phyloP scores from a whole-genome alignment of 2,113 vertebrate species.

The Melanotaenia duboulayi region DNA sequence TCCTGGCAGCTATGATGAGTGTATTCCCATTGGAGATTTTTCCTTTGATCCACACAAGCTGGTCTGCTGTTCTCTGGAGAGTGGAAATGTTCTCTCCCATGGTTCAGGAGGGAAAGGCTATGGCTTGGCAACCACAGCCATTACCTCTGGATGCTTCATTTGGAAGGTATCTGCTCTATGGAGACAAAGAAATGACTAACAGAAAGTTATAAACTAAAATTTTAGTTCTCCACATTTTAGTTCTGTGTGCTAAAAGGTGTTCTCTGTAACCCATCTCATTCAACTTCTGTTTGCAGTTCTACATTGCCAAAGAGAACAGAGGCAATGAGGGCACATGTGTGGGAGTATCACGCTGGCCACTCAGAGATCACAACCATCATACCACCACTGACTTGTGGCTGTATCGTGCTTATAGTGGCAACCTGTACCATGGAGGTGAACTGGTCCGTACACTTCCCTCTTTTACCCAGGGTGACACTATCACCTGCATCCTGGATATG shows the following conservation, averaged over 20 bases:
- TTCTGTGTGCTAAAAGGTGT: background rate
- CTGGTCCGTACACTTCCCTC: slow-evolving; percentile 83
- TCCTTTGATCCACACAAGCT: slow-evolving; percentile 86
- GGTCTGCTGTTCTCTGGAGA: slow-evolving; percentile 83
- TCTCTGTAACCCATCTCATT: background rate
- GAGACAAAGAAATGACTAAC: background rate
- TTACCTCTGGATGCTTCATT: slow-evolving; percentile 85
- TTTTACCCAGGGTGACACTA: slow-evolving; percentile 86
- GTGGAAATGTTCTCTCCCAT: slow-evolving; percentile 84
- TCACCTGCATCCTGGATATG: slow-evolving; percentile 87
- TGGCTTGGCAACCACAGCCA: slow-evolving; percentile 83
- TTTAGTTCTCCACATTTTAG: background rate
- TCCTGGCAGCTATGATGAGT: slow-evolving; percentile 79
- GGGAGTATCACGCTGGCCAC: slow-evolving; percentile 85
- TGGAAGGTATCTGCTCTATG: slow-evolving; percentile 76
- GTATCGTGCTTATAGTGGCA: slow-evolving; percentile 87
- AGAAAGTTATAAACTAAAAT: background rate
- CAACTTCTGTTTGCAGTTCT: slow-evolving; percentile 71
- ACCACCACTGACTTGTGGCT: slow-evolving; percentile 88
- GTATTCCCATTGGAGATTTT: slow-evolving; percentile 85
- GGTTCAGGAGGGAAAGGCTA: slow-evolving; percentile 86
- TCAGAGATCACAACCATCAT: slow-evolving; percentile 86
- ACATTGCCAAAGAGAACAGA: slow-evolving; percentile 85
- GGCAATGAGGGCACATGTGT: slow-evolving; percentile 86
- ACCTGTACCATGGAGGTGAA: slow-evolving; percentile 85